These are phyloP conservation scores for Coremacera marginata DNA, from an alignment of 2,888 invertebrate genomes.

Conservation along the genomic window DNA sequence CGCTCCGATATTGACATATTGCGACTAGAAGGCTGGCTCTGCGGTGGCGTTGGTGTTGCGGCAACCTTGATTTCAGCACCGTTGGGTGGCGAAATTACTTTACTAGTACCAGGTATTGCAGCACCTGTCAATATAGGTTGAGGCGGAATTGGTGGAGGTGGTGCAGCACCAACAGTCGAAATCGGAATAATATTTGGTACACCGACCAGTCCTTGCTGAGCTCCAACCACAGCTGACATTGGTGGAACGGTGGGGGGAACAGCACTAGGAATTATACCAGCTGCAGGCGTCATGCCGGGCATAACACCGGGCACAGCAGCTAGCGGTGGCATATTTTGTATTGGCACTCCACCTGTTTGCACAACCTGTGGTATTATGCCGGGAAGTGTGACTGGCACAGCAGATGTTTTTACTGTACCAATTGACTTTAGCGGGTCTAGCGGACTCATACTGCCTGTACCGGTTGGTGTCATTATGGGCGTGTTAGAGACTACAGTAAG, in stretches of 20 bases:
- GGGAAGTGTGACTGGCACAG: slow-evolving; percentile 68
- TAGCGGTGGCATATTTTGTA: slow-evolving; percentile 45
- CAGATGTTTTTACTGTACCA: slow-evolving; percentile 49
- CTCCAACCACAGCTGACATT: slow-evolving; percentile 36
- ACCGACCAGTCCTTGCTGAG: slow-evolving; percentile 7
- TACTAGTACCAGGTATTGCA: slow-evolving; percentile 50
- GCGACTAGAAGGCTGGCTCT: slow-evolving; percentile 69
- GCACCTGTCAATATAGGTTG: slow-evolving; percentile 47
- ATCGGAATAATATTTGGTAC: slow-evolving; percentile 63
- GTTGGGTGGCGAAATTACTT: slow-evolving; percentile 70
- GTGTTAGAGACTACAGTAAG: slow-evolving; percentile 73
- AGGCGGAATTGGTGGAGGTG: slow-evolving; percentile 45
- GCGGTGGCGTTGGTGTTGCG: slow-evolving; percentile 63
- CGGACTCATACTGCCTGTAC: slow-evolving; percentile 64
- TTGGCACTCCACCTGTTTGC: slow-evolving; percentile 39
- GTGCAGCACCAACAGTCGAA: slow-evolving; percentile 47
- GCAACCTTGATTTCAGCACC: slow-evolving; percentile 47
- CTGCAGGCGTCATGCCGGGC: slow-evolving; percentile 39
- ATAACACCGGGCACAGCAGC: slow-evolving; percentile 45
- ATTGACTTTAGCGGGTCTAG: slow-evolving; percentile 61
- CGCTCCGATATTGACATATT: slow-evolving; percentile 71
- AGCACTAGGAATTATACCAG: slow-evolving; percentile 45
- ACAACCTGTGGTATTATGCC: slow-evolving; percentile 46
- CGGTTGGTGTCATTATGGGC: slow-evolving; percentile 65
- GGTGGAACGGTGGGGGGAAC: slow-evolving; percentile 51